Percentiles rank a stretch among this genome's conserved stretches.
These are phyloP conservation scores for Thecophora atra DNA, from an alignment of 2,888 invertebrate genomes.

Conservation along the genomic window DNA sequence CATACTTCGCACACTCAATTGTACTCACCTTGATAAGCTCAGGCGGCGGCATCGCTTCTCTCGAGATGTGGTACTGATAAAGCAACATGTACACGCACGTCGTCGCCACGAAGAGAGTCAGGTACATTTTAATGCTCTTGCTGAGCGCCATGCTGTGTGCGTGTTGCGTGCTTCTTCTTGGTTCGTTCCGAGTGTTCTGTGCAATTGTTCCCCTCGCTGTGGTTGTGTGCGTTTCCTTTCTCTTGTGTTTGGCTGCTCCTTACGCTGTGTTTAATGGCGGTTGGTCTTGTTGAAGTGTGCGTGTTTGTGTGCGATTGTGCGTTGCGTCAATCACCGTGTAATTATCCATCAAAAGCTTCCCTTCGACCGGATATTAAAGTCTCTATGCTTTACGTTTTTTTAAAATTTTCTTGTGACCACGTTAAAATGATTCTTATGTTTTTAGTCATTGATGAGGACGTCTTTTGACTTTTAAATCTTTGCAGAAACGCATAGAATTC, in stretches of 20 bases:
- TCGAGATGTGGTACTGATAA: constrained; percentile 71
- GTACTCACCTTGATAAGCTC: constrained; percentile 63
- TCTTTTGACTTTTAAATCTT: background rate
- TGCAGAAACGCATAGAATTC: constrained; percentile 17
- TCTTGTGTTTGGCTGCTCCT: background rate
- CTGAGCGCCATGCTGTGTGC: constrained; percentile 65
- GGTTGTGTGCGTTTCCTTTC: background rate
- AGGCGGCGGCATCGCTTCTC: constrained; percentile 64
- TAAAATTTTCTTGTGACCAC: too few species aligned
- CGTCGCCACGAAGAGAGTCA: constrained; percentile 71
- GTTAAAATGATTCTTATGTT: background rate
- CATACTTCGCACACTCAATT: background rate
- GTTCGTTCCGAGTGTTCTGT: background rate
- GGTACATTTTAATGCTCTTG: constrained; percentile 73
- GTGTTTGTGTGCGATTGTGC: too few species aligned
- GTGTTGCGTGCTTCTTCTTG: background rate
- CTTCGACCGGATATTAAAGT: too few species aligned
- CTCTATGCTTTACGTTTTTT: too few species aligned
- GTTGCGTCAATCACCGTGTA: too few species aligned
- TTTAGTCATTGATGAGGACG: background rate
- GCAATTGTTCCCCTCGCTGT: background rate
- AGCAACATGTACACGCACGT: constrained; percentile 71
- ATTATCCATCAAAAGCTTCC: too few species aligned
- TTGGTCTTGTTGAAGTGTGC: too few species aligned
- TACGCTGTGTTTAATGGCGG: too few species aligned